Conservation (phyloP, 2,888 invertebrate species). For the Odontomyia ornata region DNA sequence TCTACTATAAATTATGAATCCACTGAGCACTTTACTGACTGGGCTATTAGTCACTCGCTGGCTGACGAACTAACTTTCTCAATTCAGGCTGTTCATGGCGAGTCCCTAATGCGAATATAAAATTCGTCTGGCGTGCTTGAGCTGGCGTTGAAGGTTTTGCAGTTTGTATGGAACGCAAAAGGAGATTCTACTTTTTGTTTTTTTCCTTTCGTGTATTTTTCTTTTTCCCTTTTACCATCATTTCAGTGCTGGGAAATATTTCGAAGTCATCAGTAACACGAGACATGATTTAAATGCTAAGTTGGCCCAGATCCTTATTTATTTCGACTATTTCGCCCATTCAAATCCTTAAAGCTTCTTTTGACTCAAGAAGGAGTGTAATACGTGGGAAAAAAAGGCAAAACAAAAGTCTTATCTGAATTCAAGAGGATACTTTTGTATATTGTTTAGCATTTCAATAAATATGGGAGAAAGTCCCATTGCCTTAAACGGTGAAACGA, state of each 20-base stretch:
- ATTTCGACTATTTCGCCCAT: slow-evolving; percentile 10
- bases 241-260: not conserved
- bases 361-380: not conserved
- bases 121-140: slow-evolving; percentile 13
- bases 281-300: slow-evolving; percentile 39
- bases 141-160: not conserved
- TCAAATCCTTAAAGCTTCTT: not conserved
- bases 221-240: not conserved
- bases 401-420: not conserved
- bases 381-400: not conserved
- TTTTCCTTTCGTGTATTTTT: not conserved
- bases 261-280: slow-evolving; percentile 15
- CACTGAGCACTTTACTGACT: slow-evolving; percentile 2
- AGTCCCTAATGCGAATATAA: slow-evolving; percentile 29
- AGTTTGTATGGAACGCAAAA: not conserved
- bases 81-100: not conserved
- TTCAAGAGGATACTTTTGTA: too few relatives aligned
- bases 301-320: slow-evolving; percentile 15
- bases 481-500: too few relatives aligned
- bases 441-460: too few relatives aligned
- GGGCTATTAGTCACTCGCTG: not conserved
- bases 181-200: not conserved
- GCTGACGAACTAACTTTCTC: not conserved
- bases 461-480: too few relatives aligned
- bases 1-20: slow-evolving; percentile 11